Conservation (phyloP, 2,113 vertebrate genomes). For the Psammodynastes pulverulentus region DNA sequence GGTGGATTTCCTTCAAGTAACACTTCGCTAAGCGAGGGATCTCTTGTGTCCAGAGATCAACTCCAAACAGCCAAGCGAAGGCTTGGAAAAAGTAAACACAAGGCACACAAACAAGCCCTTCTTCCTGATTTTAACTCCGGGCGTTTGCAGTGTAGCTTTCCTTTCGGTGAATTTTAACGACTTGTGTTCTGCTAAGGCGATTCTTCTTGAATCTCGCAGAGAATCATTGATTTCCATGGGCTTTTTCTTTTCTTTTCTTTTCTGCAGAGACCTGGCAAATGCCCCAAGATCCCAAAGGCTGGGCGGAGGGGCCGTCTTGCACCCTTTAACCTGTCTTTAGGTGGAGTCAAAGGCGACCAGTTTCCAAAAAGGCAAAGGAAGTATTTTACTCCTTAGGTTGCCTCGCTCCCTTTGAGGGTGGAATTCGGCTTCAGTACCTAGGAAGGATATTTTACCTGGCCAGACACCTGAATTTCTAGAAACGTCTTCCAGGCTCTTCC, state of each 20-base stretch:
- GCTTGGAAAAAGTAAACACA: neutral
- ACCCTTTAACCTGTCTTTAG: neutral
- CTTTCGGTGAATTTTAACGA: neutral
- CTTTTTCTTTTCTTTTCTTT: neutral
- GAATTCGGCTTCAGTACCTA: neutral
- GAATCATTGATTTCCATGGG: neutral
- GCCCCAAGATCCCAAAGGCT: neutral
- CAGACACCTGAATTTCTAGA: neutral
- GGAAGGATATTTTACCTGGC: neutral
- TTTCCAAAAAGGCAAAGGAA: neutral
- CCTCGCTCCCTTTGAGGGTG: neutral
- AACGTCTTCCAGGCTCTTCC: neutral
- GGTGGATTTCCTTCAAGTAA: neutral
- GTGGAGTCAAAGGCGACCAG: no score
- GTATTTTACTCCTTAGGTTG: neutral
- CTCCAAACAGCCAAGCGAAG: neutral
- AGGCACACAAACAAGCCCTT: neutral
- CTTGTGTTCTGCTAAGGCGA: neutral
- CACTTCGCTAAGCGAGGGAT: neutral
- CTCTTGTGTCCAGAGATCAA: neutral
- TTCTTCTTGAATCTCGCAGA: neutral
- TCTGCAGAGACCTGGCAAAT: neutral
- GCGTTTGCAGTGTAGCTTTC: neutral
- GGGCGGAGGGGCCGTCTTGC: accelerated
- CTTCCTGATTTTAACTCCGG: neutral